Conservation (phyloP, 2,797 vertebrate species). For the Brachymystax lenok region DNA sequence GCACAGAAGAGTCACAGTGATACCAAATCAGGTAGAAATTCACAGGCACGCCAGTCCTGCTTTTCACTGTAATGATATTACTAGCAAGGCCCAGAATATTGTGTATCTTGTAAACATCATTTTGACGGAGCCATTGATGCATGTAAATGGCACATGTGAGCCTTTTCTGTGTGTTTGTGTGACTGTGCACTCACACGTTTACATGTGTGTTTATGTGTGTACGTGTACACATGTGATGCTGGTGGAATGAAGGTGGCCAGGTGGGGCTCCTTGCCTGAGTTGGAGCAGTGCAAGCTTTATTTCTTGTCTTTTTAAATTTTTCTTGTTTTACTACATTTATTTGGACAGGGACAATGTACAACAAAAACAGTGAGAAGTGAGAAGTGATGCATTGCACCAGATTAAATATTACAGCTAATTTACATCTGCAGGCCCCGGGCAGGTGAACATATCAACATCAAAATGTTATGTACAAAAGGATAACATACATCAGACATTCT, state of each 20-base stretch:
- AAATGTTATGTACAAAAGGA: too few species aligned
- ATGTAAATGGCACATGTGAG: background rate
- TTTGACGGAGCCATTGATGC: background rate
- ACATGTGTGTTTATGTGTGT: conserved; percentile 27
- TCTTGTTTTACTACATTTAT: background rate
- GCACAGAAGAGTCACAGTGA: conserved; percentile 9
- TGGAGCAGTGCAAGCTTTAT: conserved; percentile 33
- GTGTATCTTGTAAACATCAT: conserved; percentile 5
- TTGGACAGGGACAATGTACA: too few species aligned
- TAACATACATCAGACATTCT: too few species aligned
- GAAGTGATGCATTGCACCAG: too few species aligned
- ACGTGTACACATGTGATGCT: conserved; percentile 47
- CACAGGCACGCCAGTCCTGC: background rate
- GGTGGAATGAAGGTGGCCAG: conserved; percentile 45
- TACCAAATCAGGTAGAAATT: conserved; percentile 12
- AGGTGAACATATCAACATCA: too few species aligned
- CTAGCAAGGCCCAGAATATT: background rate
- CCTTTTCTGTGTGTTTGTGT: conserved; percentile 1
- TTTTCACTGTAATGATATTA: background rate
- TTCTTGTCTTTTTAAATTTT: background rate
- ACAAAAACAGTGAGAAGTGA: too few species aligned
- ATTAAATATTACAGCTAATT: too few species aligned
- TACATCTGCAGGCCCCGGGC: too few species aligned
- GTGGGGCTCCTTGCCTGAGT: conserved; percentile 29
- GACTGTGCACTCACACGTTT: background rate